Base-by-base conservation (phyloP, 2,113 vertebrate species). In the Gymnocephalus cernua region DNA sequence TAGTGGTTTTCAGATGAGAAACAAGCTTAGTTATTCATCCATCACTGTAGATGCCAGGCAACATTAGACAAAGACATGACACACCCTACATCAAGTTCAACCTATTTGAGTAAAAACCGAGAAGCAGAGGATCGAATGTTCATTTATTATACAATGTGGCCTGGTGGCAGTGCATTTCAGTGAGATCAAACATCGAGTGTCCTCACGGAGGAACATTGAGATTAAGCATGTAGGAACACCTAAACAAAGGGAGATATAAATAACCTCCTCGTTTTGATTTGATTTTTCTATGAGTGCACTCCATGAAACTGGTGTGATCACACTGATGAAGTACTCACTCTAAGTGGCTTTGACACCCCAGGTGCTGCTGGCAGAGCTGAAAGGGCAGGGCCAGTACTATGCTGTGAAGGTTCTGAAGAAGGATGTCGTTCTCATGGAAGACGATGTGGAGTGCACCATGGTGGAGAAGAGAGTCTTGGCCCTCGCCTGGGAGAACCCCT, bases 361-460 rank as follows among this genome's bases (percentile, higher is more conserved):
- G 98, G 98, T 99, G 68, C 89, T 99, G 62, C 95, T 99, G 51
- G 98, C 96, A 0, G 98, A 99, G 88, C 92, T 99, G 71, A 99
- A 97, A 92, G 97, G 97, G 35, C 93, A 93, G 83, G 95, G 95
- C 0, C 93, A 97, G 89, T 99, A 91, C 95, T 99, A 97, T 77
- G 98, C 98, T 0, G 63, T 99, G 80, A 99, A 99, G 91, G 97
- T 95, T 21, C 94, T 99, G 78, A 99, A 99, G 90, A 99, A 99
- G 83, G 98, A 99, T 0, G 98, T 99, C 9, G 98, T 99, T 44
- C 94, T 99, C 73, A 99, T 99, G 53, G 98, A 99, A 13, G 98
- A 99, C 4, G 98, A 99, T 0, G 96, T 99, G 74, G 98, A 99
- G 79, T 99, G 98, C 64, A 99, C 98, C 79, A 99, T 99, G 98